These are phyloP conservation scores for Nannobrachium achirus DNA, from an alignment of 2,113 vertebrate genomes.

Conservation along the genomic window DNA sequence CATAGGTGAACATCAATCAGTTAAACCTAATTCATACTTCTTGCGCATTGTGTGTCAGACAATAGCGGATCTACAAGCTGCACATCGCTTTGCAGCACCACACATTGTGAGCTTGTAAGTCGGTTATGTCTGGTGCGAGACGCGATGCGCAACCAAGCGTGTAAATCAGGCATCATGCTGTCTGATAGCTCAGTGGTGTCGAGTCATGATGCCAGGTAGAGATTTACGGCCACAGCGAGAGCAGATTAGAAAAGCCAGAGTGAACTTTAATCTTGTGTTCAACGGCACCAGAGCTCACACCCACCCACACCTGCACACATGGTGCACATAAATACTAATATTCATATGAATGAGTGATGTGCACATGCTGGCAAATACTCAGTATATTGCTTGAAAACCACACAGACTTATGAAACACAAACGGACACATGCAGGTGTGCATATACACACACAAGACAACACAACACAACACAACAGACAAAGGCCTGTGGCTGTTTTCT, in stretches of 20 bases:
- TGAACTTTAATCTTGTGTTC: constrained; percentile 30
- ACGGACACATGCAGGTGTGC: not conserved
- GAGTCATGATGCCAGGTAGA: constrained; percentile 43
- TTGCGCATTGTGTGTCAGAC: too few relatives aligned
- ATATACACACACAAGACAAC: constrained; percentile 2
- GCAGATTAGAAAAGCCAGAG: constrained; percentile 21
- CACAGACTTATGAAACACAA: not conserved
- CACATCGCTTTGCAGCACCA: too few relatives aligned
- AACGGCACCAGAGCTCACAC: constrained; percentile 11
- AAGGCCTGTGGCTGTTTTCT: constrained; percentile 31
- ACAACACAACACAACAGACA: constrained; percentile 6
- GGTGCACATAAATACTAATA: not conserved
- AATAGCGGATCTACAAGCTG: too few relatives aligned
- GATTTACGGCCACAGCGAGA: constrained; percentile 33
- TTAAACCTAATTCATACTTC: too few relatives aligned
- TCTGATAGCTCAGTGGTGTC: constrained; percentile 53
- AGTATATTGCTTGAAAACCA: not conserved
- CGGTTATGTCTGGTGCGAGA: too few relatives aligned
- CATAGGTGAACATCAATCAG: too few relatives aligned
- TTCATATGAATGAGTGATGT: not conserved
- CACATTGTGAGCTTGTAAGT: too few relatives aligned
- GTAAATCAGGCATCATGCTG: constrained; percentile 9
- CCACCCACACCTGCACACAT: not conserved
- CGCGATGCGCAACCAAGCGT: too few relatives aligned
- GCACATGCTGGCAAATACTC: not conserved